phyloP scores from a whole-genome alignment of 2,797 vertebrate species.

The Tauraco hartlaubi region DNA sequence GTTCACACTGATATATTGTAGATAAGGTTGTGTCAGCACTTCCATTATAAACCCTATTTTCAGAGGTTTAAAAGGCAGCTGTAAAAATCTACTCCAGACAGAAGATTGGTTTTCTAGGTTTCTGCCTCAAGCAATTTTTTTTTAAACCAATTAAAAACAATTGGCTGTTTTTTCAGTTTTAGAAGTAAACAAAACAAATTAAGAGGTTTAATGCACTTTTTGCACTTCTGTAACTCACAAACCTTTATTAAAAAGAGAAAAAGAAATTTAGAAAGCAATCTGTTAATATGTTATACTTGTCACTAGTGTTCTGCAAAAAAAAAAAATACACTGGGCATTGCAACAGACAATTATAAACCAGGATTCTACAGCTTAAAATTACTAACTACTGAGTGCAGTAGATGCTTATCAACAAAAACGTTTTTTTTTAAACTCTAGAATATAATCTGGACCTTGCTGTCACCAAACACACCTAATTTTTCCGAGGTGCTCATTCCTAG shows the following conservation, averaged over 20 bases:
- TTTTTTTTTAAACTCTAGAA: background rate
- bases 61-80: slow-evolving; percentile 83
- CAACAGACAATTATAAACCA: background rate
- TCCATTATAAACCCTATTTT: slow-evolving; percentile 84
- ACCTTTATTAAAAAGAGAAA: slow-evolving; percentile 26
- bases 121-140: slow-evolving; percentile 74
- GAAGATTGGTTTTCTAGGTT: slow-evolving; percentile 81
- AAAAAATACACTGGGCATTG: background rate
- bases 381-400: background rate
- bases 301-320: background rate
- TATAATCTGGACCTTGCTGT: background rate
- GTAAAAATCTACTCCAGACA: slow-evolving; percentile 83
- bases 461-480: background rate
- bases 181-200: slow-evolving; percentile 76
- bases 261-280: slow-evolving; percentile 9
- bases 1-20: slow-evolving; percentile 77
- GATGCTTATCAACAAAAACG: background rate
- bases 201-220: slow-evolving; percentile 54
- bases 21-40: slow-evolving; percentile 85
- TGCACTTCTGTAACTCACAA: slow-evolving; percentile 57
- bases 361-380: background rate
- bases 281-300: background rate
- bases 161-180: slow-evolving; percentile 73
- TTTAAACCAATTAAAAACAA: slow-evolving; percentile 75
- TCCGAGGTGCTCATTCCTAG: background rate